Percentiles rank a stretch among this genome's conserved stretches.
Conservation (phyloP, 2,888 invertebrate genomes). For the Charanyca ferruginea region DNA sequence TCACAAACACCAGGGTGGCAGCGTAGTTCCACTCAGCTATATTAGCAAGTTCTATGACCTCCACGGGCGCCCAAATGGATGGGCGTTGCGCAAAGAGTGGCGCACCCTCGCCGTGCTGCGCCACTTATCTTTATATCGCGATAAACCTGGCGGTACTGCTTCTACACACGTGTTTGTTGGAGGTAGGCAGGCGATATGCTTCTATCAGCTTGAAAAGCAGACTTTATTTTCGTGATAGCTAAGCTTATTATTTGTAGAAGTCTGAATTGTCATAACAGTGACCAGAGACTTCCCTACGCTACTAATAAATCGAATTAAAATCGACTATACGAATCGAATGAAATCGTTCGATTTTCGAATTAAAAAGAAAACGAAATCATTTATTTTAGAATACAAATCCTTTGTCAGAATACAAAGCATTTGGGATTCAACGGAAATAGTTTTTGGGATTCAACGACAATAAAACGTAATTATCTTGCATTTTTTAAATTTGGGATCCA, state of each 20-base stretch:
- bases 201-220: not conserved
- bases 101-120: slow-evolving; percentile 29
- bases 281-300: not conserved
- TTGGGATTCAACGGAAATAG: too few species aligned
- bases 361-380: too few species aligned
- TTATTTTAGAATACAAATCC: too few species aligned
- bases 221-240: not conserved
- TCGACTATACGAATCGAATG: too few species aligned
- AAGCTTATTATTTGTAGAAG: not conserved
- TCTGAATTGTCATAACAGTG: not conserved
- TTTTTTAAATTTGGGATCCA: too few species aligned
- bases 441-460: too few species aligned
- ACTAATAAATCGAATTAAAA: too few species aligned
- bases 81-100: slow-evolving; percentile 47
- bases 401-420: too few species aligned
- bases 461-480: too few species aligned
- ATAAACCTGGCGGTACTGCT: slow-evolving; percentile 29
- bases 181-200: not conserved
- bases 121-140: slow-evolving; percentile 50
- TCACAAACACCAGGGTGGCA: not conserved
- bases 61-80: slow-evolving; percentile 23
- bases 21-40: slow-evolving; percentile 19
- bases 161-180: slow-evolving; percentile 16
- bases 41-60: slow-evolving; percentile 51
- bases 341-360: too few species aligned